Conservation (phyloP, 2,888 invertebrate species). For the Drosophila leonis region DNA sequence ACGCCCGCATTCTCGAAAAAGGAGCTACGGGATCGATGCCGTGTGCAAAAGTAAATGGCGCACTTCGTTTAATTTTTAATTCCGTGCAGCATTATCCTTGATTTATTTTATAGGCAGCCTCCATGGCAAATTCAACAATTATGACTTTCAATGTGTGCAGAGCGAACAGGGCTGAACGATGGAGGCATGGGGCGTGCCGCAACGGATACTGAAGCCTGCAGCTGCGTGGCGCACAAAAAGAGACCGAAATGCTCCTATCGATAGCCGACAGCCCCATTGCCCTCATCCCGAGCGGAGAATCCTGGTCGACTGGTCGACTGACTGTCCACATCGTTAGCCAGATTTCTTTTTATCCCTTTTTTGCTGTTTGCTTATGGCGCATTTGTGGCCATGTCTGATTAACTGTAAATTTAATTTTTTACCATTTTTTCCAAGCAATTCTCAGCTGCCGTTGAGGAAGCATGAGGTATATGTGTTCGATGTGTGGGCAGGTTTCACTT, state of each 20-base stretch:
- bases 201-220: constrained; percentile 43
- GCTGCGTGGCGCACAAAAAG: constrained; percentile 62
- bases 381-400: constrained; percentile 82
- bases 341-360: constrained; percentile 40
- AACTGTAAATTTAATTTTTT: constrained; percentile 78
- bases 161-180: background rate
- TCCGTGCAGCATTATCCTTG: constrained; percentile 80
- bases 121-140: constrained; percentile 74
- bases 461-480: background rate
- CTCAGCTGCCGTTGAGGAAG: background rate
- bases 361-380: constrained; percentile 74
- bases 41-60: constrained; percentile 74
- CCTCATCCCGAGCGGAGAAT: background rate
- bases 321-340: constrained; percentile 61
- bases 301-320: background rate
- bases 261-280: constrained; percentile 4
- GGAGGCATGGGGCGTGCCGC: background rate
- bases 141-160: constrained; percentile 64
- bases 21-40: constrained; percentile 43
- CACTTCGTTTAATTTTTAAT: constrained; percentile 81
- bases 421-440: constrained; percentile 21
- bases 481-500: background rate
- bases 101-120: constrained; percentile 77
- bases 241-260: constrained; percentile 43
- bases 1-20: constrained; percentile 34